A percentile compares a stretch with the other conserved stretches of the same genome.
Conservation (phyloP, 2,797 vertebrate species). For the Bradypodion ventrale region DNA sequence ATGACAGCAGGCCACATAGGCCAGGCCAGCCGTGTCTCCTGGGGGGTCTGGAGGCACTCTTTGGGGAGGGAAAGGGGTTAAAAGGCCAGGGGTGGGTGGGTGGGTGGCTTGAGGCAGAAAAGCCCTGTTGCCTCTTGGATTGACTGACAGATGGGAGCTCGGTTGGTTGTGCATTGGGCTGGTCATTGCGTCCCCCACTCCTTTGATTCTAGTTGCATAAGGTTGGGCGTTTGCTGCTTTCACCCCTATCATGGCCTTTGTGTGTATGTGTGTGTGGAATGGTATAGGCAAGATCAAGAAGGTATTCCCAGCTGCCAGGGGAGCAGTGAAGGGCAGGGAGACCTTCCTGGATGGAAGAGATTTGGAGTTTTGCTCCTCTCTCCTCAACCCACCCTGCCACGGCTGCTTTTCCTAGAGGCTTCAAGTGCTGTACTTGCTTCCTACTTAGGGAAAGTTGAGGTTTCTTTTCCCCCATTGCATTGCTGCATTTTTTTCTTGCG, state of each 20-base stretch:
- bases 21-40: background rate
- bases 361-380: slow-evolving; percentile 7
- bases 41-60: background rate
- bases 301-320: background rate
- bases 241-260: background rate
- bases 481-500: slow-evolving; percentile 45
- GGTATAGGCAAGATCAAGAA: background rate
- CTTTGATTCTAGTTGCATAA: background rate
- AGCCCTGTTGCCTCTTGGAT: background rate
- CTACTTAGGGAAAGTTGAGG: slow-evolving; percentile 66
- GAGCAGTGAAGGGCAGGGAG: background rate
- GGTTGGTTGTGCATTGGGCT: background rate
- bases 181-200: background rate
- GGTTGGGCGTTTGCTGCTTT: slow-evolving; percentile 18
- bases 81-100: background rate
- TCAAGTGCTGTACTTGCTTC: slow-evolving; percentile 36
- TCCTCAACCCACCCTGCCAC: slow-evolving; percentile 39
- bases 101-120: background rate
- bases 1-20: slow-evolving; percentile 63
- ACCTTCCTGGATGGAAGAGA: background rate
- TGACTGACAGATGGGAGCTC: background rate
- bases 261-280: slow-evolving; percentile 2
- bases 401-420: slow-evolving; percentile 22
- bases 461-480: slow-evolving; percentile 33
- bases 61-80: slow-evolving; percentile 12